phyloP scores from a whole-genome alignment of 1,140 invertebrate genomes.

The Propsilocerus akamusi region DNA sequence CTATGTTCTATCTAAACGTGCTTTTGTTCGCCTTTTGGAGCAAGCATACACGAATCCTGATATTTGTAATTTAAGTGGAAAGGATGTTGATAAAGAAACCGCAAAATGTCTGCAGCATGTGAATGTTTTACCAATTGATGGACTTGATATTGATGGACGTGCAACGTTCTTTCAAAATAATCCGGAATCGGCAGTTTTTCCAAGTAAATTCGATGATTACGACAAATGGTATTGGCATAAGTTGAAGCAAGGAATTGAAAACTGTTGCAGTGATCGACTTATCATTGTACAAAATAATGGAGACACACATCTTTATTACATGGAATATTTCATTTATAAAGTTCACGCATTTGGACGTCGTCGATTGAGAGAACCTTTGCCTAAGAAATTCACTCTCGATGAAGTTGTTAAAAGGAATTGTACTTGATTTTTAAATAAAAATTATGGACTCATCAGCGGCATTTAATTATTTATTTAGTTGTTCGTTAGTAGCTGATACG shows the following conservation, averaged over 20 bases:
- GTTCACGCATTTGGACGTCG: conserved; percentile 47
- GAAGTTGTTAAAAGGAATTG: not conserved
- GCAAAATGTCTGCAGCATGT: conserved; percentile 58
- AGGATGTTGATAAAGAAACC: conserved; percentile 62
- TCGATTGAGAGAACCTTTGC: not conserved
- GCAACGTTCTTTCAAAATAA: conserved; percentile 67
- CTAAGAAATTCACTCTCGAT: not conserved
- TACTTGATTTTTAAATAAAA: too few species aligned
- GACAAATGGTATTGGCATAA: conserved; percentile 65
- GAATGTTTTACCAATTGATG: conserved; percentile 45
- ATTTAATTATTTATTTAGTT: too few species aligned
- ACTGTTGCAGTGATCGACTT: conserved; percentile 70
- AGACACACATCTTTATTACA: conserved; percentile 66
- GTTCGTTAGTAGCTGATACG: too few species aligned
- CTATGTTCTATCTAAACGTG: conserved; percentile 66
- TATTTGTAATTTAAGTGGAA: conserved; percentile 36
- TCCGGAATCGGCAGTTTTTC: conserved; percentile 57
- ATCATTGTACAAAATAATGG: conserved; percentile 75
- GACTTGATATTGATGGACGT: conserved; percentile 48
- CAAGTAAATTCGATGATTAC: conserved; percentile 37
- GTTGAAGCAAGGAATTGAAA: conserved; percentile 37
- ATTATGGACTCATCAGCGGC: too few species aligned
- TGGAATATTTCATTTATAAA: conserved; percentile 76
- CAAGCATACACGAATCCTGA: conserved; percentile 35
- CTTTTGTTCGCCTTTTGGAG: conserved; percentile 46